These are phyloP conservation scores for Cheirogaleus major DNA, from an alignment of 2,797 vertebrate genomes.

Conservation along the genomic window DNA sequence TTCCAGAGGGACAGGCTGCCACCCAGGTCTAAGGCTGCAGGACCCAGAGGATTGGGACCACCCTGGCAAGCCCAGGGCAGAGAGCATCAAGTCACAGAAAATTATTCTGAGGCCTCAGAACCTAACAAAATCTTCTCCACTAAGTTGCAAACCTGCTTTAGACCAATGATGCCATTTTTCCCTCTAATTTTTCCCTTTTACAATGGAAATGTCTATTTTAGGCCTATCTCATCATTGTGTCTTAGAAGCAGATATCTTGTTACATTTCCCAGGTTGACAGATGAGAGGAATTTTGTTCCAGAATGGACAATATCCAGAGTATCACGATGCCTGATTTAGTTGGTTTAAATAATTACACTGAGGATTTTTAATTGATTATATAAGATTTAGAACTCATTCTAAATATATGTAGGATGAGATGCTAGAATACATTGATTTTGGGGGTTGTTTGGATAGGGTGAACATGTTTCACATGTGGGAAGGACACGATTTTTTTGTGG, in stretches of 20 bases:
- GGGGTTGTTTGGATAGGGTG: not conserved
- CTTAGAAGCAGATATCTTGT: not conserved
- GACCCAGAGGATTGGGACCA: not conserved
- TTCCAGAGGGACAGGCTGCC: not conserved
- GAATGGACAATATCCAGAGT: not conserved
- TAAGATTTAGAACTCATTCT: not conserved
- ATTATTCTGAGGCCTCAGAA: not conserved
- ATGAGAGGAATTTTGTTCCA: not conserved
- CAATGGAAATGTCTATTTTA: not conserved
- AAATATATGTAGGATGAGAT: not conserved
- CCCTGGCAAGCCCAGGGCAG: not conserved
- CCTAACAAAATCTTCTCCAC: not conserved
- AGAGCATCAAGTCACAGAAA: not conserved
- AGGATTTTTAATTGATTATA: not conserved
- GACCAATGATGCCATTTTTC: not conserved
- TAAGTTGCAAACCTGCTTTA: not conserved
- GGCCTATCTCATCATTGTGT: not conserved
- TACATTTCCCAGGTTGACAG: not conserved
- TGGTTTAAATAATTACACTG: not conserved
- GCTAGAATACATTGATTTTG: not conserved
- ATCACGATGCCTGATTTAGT: not conserved
- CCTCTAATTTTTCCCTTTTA: not conserved
- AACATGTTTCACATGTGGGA: not conserved
- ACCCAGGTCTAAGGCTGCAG: not conserved
- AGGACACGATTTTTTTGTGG: not conserved